These are phyloP conservation scores for Nycteola revayana DNA, from an alignment of 2,888 invertebrate species.

Conservation along the genomic window DNA sequence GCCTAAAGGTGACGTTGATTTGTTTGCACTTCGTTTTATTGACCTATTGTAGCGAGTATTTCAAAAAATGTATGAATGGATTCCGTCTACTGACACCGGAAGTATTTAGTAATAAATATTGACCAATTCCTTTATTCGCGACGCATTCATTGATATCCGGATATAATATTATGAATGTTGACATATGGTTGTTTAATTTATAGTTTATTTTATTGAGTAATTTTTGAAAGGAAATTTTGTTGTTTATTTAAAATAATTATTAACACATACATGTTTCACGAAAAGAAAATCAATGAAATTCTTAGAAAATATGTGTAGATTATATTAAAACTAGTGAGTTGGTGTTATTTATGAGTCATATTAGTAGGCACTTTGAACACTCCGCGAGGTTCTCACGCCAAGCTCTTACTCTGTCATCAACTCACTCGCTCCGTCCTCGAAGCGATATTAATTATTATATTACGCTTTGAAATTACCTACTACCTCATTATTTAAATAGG, in stretches of 20 bases:
- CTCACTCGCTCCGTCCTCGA: constrained; percentile 47
- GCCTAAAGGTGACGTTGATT: constrained; percentile 47
- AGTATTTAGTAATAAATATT: constrained; percentile 27
- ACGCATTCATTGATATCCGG: not conserved
- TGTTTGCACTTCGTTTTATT: constrained; percentile 41
- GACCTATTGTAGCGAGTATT: constrained; percentile 34
- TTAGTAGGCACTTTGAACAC: constrained; percentile 4
- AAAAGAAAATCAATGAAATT: too few relatives aligned
- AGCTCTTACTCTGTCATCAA: constrained; percentile 44
- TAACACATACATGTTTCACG: too few relatives aligned
- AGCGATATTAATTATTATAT: too few relatives aligned
- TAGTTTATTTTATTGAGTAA: too few relatives aligned
- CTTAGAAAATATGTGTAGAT: too few relatives aligned
- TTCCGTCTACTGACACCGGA: constrained; percentile 27
- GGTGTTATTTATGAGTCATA: constrained; percentile 20
- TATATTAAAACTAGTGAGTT: too few relatives aligned
- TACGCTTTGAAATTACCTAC: too few relatives aligned
- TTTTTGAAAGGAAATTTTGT: too few relatives aligned
- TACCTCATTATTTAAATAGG: too few relatives aligned
- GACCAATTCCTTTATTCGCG: too few relatives aligned
- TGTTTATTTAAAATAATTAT: too few relatives aligned
- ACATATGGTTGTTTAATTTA: too few relatives aligned
- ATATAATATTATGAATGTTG: constrained; percentile 1
- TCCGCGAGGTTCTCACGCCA: constrained; percentile 48
- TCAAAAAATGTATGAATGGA: constrained; percentile 29